Base-by-base conservation (phyloP, 2,888 invertebrate species). In the Ormyrus nitidulus region DNA sequence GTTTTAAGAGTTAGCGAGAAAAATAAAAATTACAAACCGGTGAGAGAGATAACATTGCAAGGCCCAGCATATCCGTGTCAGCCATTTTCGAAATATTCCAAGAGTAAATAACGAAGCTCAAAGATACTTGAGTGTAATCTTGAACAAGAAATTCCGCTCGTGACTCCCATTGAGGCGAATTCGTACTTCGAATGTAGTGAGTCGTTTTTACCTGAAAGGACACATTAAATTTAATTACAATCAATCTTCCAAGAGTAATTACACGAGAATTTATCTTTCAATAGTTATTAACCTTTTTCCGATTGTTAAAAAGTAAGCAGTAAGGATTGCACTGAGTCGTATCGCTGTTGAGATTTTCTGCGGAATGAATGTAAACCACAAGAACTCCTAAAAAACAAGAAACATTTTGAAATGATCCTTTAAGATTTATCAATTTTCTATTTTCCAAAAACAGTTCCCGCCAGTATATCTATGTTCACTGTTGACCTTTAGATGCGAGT, bases 241-340 rank as follows among this genome's bases (percentile, higher is more conserved):
- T 34, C 3, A 44, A 44, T 62, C 9, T 44, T 11, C 6, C n/a
- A 65, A 49, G 9, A 49, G n/a, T 48, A 65, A n/a, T 49, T 13
- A 54, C 2, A 68, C 9, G 19, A 66, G 13, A 66, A 66, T 66
- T 49, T 51, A 49, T 44, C 5, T 53, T 9, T 49, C 13, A 49
- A 51, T 49, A 44, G 5, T 9, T 53, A 82, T 82, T 49, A 51
- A 92, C 92, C 91, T 92, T 92, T 82, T 91, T 90, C 49, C 92
- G 90, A 84, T 92, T 92, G 85, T 90, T 91, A 87, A 92, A 92
- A n/a, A 92, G 85, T 81, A 92, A 90, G 85, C 92, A 92, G 83
- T 92, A 92, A 2, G 92, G 92, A 86, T 92, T 92, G 13, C 92
- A 92, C 34, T 89, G 89, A 4, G 88, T 87, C 66, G 86, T 86